A percentile compares a stretch with the other conserved stretches of the same genome.
Conservation (phyloP, 30 jellyfish, hydroid and myxozoan species). For the Nemopilema nomurai region DNA sequence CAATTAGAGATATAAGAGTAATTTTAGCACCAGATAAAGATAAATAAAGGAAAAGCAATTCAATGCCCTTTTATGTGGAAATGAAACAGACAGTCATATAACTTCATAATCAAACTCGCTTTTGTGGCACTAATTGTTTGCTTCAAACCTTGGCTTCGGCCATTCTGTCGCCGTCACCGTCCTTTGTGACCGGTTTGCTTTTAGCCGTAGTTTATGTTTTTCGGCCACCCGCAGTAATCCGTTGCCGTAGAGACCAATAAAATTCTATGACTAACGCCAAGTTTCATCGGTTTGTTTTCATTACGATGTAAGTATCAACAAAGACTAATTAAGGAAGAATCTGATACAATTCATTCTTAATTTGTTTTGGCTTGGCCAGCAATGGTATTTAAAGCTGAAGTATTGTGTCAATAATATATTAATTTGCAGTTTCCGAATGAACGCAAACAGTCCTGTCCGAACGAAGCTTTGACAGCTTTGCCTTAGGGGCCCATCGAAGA, state of each 20-base stretch:
- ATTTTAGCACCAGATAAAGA: no score
- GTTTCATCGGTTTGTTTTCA: not conserved
- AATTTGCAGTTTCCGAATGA: no score
- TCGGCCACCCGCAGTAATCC: not conserved
- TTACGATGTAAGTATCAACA: not conserved
- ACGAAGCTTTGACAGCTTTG: no score
- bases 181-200: not conserved
- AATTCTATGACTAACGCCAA: not conserved
- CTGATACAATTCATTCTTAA: not conserved
- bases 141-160: not conserved
- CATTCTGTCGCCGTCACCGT: no score
- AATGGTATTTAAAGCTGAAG: no score
- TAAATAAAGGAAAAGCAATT: no score
- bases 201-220: not conserved
- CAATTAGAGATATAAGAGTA: no score
- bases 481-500: no score
- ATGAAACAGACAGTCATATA: no score
- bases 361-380: not conserved
- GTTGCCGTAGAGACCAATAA: not conserved
- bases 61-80: not conserved
- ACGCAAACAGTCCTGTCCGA: no score
- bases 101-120: not conserved
- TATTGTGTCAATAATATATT: no score
- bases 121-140: not conserved
- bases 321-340: not conserved